A percentile compares a stretch with the other conserved stretches of the same genome.
Conservation (phyloP, 1,140 invertebrate species). For the Plectrocnemia conspersa region DNA sequence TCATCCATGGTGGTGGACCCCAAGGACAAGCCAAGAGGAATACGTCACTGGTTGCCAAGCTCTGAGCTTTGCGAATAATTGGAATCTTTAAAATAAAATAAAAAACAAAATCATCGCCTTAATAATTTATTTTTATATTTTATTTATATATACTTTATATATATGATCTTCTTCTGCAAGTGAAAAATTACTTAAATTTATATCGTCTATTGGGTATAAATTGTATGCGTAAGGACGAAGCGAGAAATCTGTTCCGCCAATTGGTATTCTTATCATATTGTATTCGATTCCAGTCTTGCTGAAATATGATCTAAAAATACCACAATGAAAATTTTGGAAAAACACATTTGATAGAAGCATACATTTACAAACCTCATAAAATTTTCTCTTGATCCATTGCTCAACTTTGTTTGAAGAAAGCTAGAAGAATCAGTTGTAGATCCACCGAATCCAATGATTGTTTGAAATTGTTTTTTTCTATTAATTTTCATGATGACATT, state of each 20-base stretch:
- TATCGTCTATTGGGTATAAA: conserved; percentile 55
- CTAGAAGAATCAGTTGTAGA: conserved; percentile 81
- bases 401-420: conserved; percentile 66
- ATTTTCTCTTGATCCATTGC: conserved; percentile 51
- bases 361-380: conserved; percentile 57
- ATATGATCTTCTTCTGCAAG: conserved; percentile 62
- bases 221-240: conserved; percentile 53
- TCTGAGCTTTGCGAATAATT: conserved; percentile 53
- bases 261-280: conserved; percentile 70
- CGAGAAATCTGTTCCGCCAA: conserved; percentile 78
- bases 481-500: conserved; percentile 38
- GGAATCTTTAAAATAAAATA: conserved; percentile 56
- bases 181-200: conserved; percentile 61
- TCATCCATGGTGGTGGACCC: conserved; percentile 92
- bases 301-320: conserved; percentile 51
- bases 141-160: conserved; percentile 62
- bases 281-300: conserved; percentile 66
- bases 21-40: conserved; percentile 68
- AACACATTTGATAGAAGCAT: no score
- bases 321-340: conserved; percentile 17
- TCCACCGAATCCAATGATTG: conserved; percentile 75
- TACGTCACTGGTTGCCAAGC: conserved; percentile 33
- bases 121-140: neutral
- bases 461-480: conserved; percentile 52
- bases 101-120: neutral